Evolutionary conservation across 1,140 invertebrate genomes (phyloP).

Genomic region (Chironomus striatipennis): DNA sequence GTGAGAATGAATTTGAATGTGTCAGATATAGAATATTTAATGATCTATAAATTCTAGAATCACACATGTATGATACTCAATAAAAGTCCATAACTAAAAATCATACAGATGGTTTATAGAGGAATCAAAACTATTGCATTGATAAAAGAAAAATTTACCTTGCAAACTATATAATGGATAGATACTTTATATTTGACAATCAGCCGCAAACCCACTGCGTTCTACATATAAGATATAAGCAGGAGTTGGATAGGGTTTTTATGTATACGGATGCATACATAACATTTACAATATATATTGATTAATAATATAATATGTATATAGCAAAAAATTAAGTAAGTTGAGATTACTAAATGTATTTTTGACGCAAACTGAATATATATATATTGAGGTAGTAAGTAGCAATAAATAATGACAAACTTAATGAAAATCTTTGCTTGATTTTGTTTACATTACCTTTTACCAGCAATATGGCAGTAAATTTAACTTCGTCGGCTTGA

Average conservation of each 20-base stretch:
- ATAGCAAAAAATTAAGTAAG: not conserved
- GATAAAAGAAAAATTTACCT: slow-evolving; percentile 18
- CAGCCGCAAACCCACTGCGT: slow-evolving; percentile 44
- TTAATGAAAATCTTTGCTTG: not conserved
- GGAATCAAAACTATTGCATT: not conserved
- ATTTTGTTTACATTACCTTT: slow-evolving; percentile 62
- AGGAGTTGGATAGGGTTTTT: not conserved
- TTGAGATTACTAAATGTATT: not conserved
- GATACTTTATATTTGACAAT: slow-evolving; percentile 28
- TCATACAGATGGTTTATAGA: not conserved
- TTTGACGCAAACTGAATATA: slow-evolving; percentile 8
- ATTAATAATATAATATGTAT: not conserved
- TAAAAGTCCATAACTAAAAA: slow-evolving; percentile 4
- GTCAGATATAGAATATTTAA: not conserved
- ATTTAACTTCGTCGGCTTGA: slow-evolving; percentile 66
- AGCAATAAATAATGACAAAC: slow-evolving; percentile 2
- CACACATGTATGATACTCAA: not conserved
- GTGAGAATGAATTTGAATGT: not conserved
- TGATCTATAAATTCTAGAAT: slow-evolving; percentile 6
- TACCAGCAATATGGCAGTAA: slow-evolving; percentile 69
- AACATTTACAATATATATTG: slow-evolving; percentile 2
- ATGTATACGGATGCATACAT: slow-evolving; percentile 12
- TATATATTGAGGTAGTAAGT: not conserved
- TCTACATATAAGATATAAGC: slow-evolving; percentile 35
- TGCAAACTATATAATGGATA: not conserved